Evolutionary conservation across 1,140 invertebrate species (phyloP).

Genomic region (Orius insidiosus): DNA sequence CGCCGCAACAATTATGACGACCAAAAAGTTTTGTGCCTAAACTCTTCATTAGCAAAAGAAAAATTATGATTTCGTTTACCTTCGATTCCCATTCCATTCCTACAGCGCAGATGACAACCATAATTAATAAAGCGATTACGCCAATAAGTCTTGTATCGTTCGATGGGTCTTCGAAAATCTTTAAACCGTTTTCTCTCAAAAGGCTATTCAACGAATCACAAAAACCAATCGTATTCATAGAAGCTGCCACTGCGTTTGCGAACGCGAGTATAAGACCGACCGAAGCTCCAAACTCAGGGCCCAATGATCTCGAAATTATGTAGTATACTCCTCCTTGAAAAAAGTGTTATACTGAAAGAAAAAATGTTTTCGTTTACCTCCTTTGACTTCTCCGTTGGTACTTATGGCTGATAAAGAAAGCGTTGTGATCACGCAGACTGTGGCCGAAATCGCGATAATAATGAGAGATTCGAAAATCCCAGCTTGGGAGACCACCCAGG

Average conservation of each 20-base stretch:
- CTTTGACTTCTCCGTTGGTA: slow-evolving; percentile 97
- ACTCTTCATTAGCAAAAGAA: slow-evolving; percentile 16
- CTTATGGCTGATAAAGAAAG: slow-evolving; percentile 93
- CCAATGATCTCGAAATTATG: slow-evolving; percentile 89
- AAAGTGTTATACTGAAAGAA: slow-evolving; percentile 8
- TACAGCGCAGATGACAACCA: slow-evolving; percentile 71
- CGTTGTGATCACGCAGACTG: slow-evolving; percentile 87
- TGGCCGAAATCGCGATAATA: slow-evolving; percentile 76
- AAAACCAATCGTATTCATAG: slow-evolving; percentile 97
- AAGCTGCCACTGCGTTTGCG: slow-evolving; percentile 88
- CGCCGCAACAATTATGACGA: slow-evolving; percentile 74
- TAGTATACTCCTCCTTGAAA: slow-evolving; percentile 82
- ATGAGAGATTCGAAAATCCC: slow-evolving; percentile 52
- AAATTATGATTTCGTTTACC: slow-evolving; percentile 27
- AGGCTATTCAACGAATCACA: slow-evolving; percentile 79
- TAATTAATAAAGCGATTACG: slow-evolving; percentile 47
- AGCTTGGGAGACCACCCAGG: slow-evolving; percentile 71
- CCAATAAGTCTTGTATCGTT: slow-evolving; percentile 70
- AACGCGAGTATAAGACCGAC: slow-evolving; percentile 95
- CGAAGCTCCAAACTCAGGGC: slow-evolving; percentile 93
- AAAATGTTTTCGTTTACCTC: slow-evolving; percentile 47
- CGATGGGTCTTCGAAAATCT: slow-evolving; percentile 53
- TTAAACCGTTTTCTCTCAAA: slow-evolving; percentile 35
- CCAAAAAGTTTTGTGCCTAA: slow-evolving; percentile 65
- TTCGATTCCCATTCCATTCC: slow-evolving; percentile 83